Evolutionary conservation across 2,888 invertebrate species (phyloP).

Genomic region (Netelia virgata): DNA sequence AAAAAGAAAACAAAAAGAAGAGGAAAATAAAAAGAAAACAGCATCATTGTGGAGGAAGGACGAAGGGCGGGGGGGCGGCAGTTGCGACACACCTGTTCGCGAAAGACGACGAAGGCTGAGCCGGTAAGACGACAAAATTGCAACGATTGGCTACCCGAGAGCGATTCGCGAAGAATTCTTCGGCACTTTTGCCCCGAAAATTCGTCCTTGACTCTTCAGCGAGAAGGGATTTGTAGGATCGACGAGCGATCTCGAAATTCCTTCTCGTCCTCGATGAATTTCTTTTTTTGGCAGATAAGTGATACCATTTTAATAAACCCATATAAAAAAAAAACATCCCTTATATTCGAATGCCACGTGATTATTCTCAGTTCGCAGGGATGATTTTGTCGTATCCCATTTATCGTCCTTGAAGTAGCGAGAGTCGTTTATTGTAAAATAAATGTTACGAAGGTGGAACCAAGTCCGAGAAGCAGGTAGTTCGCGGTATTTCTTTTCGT

Average conservation of each 20-base stretch:
- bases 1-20: background rate
- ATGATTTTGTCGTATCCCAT: no score
- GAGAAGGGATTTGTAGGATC: constrained; percentile 46
- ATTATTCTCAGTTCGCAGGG: no score
- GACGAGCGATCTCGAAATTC: constrained; percentile 28
- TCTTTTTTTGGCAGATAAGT: background rate
- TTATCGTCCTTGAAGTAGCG: constrained; percentile 14
- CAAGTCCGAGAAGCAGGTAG: constrained; percentile 51
- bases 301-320: no score
- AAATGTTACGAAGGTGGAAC: constrained; percentile 14
- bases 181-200: constrained; percentile 1
- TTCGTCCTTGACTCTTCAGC: constrained; percentile 52
- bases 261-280: background rate
- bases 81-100: constrained; percentile 66
- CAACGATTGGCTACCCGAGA: constrained; percentile 52
- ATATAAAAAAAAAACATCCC: no score
- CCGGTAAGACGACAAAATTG: constrained; percentile 31
- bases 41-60: background rate
- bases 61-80: constrained; percentile 22
- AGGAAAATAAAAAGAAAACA: constrained; percentile 42
- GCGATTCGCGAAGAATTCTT: background rate
- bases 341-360: no score
- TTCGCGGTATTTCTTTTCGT: constrained; percentile 50
- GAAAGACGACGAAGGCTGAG: constrained; percentile 31
- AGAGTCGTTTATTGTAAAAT: background rate